Evolutionary conservation across 2,888 invertebrate species (phyloP).

Genomic region (Pristionchus japonicus): DNA sequence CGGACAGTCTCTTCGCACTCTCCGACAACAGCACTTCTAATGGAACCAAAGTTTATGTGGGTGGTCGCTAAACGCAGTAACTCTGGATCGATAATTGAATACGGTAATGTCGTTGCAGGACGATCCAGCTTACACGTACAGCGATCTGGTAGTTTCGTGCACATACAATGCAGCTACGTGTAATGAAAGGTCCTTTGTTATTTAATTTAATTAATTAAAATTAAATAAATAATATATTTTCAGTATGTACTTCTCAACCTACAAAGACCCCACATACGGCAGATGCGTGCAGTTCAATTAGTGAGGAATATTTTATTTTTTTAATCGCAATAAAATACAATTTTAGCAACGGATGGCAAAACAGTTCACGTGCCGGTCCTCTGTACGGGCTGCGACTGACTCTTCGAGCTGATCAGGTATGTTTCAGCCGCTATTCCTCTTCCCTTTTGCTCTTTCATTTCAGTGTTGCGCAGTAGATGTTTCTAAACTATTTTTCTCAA

Average conservation of each 20-base stretch:
- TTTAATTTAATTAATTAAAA: background rate
- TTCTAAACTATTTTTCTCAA: too few species aligned
- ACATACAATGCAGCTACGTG: conserved; percentile 71
- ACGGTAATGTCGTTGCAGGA: background rate
- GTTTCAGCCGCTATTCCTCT: background rate
- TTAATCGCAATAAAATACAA: background rate
- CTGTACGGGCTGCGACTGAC: conserved; percentile 71
- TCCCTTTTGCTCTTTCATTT: too few species aligned
- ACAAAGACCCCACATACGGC: background rate
- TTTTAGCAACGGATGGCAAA: conserved; percentile 40
- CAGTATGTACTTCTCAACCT: background rate
- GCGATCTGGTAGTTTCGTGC: conserved; percentile 71
- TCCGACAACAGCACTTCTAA: background rate
- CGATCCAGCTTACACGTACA: conserved; percentile 59
- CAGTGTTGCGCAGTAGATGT: too few species aligned
- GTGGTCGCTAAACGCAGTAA: background rate
- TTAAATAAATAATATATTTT: background rate
- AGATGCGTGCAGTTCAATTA: conserved; percentile 19
- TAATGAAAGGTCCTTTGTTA: conserved; percentile 58
- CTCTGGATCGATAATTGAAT: background rate
- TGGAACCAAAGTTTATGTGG: background rate
- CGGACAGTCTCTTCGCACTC: background rate
- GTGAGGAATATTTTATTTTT: background rate
- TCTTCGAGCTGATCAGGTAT: conserved; percentile 49
- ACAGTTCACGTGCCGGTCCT: conserved; percentile 64